Conservation (phyloP, 2,888 invertebrate genomes). For the Lithophane leautieri region DNA sequence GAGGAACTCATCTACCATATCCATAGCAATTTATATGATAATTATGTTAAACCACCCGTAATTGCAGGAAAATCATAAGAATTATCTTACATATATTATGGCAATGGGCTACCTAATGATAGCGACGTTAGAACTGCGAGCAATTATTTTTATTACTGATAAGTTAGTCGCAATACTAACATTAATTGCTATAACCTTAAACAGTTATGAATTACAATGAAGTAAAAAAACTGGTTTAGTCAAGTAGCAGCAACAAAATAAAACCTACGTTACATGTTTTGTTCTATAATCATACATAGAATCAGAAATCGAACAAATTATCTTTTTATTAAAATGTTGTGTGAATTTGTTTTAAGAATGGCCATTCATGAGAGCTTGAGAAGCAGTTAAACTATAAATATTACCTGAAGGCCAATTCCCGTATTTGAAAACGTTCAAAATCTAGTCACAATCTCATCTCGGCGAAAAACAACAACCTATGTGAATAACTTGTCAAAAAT, state of each 20-base stretch:
- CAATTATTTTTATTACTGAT: slow-evolving; percentile 13
- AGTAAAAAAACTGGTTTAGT: background rate
- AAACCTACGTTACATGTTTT: background rate
- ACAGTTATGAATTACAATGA: too few relatives aligned
- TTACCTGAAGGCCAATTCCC: background rate
- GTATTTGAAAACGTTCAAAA: background rate
- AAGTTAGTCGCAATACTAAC: background rate
- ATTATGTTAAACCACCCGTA: slow-evolving; percentile 16
- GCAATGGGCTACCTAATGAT: background rate
- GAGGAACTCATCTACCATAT: background rate
- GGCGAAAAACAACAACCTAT: too few relatives aligned
- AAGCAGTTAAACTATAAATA: background rate
- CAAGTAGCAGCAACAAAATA: background rate
- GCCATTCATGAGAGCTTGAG: background rate
- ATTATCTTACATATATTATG: slow-evolving; percentile 14
- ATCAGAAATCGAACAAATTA: background rate
- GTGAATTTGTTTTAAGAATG: slow-evolving; percentile 12
- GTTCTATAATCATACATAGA: background rate
- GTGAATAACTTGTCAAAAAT: too few relatives aligned
- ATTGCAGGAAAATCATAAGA: slow-evolving; percentile 30
- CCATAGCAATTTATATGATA: slow-evolving; percentile 28
- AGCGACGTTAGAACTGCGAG: background rate
- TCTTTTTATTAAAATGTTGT: slow-evolving; percentile 6
- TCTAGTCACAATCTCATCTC: background rate
- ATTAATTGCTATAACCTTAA: background rate